Conservation (phyloP, 2,113 vertebrate species). For the Hoplias malabaricus region DNA sequence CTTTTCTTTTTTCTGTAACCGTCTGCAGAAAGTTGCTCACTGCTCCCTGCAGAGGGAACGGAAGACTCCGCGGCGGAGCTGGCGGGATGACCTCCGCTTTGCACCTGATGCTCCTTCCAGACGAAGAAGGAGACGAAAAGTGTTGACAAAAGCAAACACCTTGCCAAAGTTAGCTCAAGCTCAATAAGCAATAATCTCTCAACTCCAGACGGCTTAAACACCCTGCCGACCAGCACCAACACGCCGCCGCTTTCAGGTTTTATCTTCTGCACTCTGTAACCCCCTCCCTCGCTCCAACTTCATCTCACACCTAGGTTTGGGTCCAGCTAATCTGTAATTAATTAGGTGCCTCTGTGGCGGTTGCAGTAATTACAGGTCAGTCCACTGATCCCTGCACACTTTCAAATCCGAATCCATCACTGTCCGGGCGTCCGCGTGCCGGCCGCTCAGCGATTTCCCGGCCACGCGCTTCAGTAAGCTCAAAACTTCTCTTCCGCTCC, state of each 20-base stretch:
- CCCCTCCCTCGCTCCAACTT: constrained; percentile 13
- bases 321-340: constrained; percentile 55
- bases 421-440: neutral
- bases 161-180: constrained; percentile 31
- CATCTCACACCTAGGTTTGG: constrained; percentile 19
- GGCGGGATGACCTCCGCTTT: constrained; percentile 32
- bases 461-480: neutral
- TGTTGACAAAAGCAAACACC: constrained; percentile 36
- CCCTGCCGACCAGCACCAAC: constrained; percentile 20
- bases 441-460: constrained; percentile 23
- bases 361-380: constrained; percentile 51
- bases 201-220: constrained; percentile 28
- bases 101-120: constrained; percentile 10
- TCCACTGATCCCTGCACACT: constrained; percentile 46
- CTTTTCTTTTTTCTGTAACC: neutral
- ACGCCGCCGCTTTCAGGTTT: constrained; percentile 36
- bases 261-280: constrained; percentile 21
- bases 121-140: neutral
- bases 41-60: constrained; percentile 5
- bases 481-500: constrained; percentile 34
- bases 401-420: constrained; percentile 47
- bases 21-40: constrained; percentile 1
- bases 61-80: constrained; percentile 7
- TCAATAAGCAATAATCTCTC: constrained; percentile 48
- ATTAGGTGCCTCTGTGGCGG: constrained; percentile 47